phyloP scores from a whole-genome alignment of 2,797 vertebrate species.

The Botia almorhae region DNA sequence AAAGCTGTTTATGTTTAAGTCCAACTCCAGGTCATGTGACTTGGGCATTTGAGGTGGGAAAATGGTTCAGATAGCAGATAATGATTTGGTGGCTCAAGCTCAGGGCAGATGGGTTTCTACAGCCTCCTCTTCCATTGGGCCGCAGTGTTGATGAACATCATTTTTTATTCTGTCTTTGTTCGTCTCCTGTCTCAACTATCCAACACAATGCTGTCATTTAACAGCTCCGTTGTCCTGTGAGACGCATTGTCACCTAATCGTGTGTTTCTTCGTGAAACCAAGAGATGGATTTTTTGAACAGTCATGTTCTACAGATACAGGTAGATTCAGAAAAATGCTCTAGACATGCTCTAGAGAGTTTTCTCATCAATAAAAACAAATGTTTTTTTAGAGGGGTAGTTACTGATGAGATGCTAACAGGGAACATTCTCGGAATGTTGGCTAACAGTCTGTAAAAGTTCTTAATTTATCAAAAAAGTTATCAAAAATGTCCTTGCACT shows the following conservation, averaged over 20 bases:
- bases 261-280: background rate
- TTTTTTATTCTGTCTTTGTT: conserved; percentile 33
- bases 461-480: no score
- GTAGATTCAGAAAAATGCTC: background rate
- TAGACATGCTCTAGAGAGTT: background rate
- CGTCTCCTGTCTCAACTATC: conserved; percentile 17
- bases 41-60: conserved; percentile 12
- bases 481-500: no score
- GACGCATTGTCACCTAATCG: conserved; percentile 22
- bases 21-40: background rate
- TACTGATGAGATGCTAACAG: background rate
- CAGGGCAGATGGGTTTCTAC: conserved; percentile 80
- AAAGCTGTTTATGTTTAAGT: background rate
- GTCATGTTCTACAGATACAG: conserved; percentile 20
- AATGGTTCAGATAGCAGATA: conserved; percentile 77
- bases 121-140: conserved; percentile 62
- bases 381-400: background rate
- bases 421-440: no score
- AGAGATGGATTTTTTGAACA: conserved; percentile 11
- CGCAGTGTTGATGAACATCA: conserved; percentile 50
- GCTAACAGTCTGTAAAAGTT: no score
- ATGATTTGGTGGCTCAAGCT: conserved; percentile 79
- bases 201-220: conserved; percentile 5
- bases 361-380: background rate
- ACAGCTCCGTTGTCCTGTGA: background rate